These are phyloP conservation scores for Prunella strophiata DNA, from an alignment of 2,797 vertebrate genomes.

Conservation along the genomic window DNA sequence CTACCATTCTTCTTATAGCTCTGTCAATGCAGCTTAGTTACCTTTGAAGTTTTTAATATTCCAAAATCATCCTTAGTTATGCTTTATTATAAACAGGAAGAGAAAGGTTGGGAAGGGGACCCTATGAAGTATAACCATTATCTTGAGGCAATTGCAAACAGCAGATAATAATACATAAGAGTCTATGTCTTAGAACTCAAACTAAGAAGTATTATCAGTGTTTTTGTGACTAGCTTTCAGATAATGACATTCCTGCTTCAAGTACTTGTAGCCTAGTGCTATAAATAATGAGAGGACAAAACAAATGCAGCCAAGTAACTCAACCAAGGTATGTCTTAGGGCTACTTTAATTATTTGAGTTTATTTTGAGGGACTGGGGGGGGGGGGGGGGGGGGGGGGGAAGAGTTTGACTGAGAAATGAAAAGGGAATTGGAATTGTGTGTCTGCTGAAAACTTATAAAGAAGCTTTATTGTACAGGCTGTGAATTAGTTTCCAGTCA, in stretches of 20 bases:
- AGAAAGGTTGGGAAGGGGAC: neutral
- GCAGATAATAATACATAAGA: neutral
- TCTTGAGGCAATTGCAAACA: neutral
- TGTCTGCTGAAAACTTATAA: neutral
- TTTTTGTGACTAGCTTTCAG: neutral
- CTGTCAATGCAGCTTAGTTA: neutral
- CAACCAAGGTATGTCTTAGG: neutral
- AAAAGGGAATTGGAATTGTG: neutral
- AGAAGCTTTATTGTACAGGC: neutral
- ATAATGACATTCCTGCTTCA: neutral
- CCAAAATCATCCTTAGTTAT: neutral
- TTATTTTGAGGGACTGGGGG: neutral
- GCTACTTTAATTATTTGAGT: neutral
- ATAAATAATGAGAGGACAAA: neutral
- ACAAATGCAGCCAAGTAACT: neutral
- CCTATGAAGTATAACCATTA: neutral
- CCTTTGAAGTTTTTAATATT: neutral
- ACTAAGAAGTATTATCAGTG: neutral
- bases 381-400: rapidly evolving
- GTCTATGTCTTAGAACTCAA: neutral
- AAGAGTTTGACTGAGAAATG: neutral
- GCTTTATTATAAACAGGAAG: neutral
- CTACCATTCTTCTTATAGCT: neutral
- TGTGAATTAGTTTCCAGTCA: neutral
- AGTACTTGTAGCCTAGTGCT: neutral